Conservation (phyloP, 2,888 invertebrate genomes). For the Dendrolimus pini region DNA sequence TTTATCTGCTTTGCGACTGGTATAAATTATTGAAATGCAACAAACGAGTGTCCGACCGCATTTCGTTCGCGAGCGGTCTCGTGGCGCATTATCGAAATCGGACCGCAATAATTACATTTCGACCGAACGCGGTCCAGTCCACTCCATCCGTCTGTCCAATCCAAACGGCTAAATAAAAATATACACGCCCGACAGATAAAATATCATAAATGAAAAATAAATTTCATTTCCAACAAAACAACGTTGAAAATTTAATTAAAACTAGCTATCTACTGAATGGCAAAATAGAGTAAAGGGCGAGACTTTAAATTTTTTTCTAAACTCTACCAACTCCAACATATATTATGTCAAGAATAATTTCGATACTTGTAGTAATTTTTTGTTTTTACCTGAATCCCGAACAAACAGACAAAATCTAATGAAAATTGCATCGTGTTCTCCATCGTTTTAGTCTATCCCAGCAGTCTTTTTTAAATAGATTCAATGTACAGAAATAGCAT, state of each 20-base stretch:
- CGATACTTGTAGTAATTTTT: too few species aligned
- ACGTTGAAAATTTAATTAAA: slow-evolving; percentile 38
- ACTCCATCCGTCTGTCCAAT: slow-evolving; percentile 59
- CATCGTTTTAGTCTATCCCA: too few species aligned
- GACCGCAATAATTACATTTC: slow-evolving; percentile 73
- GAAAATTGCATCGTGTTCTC: too few species aligned
- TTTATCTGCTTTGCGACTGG: slow-evolving; percentile 52
- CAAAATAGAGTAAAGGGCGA: too few species aligned
- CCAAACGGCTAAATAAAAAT: slow-evolving; percentile 55
- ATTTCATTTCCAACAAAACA: slow-evolving; percentile 36
- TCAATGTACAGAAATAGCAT: too few species aligned
- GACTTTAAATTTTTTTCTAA: too few species aligned
- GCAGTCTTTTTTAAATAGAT: too few species aligned
- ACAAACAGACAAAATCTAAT: too few species aligned
- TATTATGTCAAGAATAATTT: too few species aligned
- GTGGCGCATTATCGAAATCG: slow-evolving; percentile 70
- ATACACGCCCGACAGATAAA: slow-evolving; percentile 44
- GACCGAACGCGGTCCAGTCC: slow-evolving; percentile 47
- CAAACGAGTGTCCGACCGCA: slow-evolving; percentile 61
- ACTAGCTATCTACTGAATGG: slow-evolving; percentile 10
- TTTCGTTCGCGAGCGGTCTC: slow-evolving; percentile 57
- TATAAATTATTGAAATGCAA: slow-evolving; percentile 70
- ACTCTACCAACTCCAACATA: too few species aligned
- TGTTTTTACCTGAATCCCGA: too few species aligned
- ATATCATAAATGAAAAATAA: slow-evolving; percentile 51